phyloP scores from a whole-genome alignment of 2,113 vertebrate genomes.

The Ariopsis seemanni region DNA sequence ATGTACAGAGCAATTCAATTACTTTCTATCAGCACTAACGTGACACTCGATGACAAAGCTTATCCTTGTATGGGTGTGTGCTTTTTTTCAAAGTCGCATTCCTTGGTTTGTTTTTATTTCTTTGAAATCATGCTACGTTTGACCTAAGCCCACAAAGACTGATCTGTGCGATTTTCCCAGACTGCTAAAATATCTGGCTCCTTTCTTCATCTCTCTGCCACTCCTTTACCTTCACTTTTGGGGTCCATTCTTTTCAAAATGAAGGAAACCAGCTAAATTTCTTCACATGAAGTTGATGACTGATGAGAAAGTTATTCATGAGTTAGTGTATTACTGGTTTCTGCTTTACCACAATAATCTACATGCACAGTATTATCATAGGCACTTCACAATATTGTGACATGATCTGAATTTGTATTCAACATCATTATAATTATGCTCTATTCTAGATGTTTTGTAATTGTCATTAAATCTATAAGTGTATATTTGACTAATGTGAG shows the following conservation, averaged over 20 bases:
- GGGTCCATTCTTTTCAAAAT: background rate
- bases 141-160: conserved; percentile 10
- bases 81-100: conserved; percentile 26
- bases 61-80: conserved; percentile 17
- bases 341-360: background rate
- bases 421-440: background rate
- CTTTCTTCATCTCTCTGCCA: background rate
- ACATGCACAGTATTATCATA: background rate
- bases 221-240: conserved; percentile 1
- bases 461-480: background rate
- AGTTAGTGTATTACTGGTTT: background rate
- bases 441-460: background rate
- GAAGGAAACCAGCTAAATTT: background rate
- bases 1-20: conserved; percentile 29
- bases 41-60: conserved; percentile 38
- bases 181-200: conserved; percentile 25
- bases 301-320: background rate
- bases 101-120: conserved; percentile 44
- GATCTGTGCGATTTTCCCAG: conserved; percentile 21
- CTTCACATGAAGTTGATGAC: background rate
- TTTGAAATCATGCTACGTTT: conserved; percentile 56
- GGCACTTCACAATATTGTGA: background rate
- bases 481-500: background rate
- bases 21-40: conserved; percentile 46
- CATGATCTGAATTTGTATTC: background rate